Evolutionary conservation across 1,140 invertebrate genomes (phyloP), one percentile per base, ranked within the genome.

Genomic region (Nasonia vitripennis): DNA sequence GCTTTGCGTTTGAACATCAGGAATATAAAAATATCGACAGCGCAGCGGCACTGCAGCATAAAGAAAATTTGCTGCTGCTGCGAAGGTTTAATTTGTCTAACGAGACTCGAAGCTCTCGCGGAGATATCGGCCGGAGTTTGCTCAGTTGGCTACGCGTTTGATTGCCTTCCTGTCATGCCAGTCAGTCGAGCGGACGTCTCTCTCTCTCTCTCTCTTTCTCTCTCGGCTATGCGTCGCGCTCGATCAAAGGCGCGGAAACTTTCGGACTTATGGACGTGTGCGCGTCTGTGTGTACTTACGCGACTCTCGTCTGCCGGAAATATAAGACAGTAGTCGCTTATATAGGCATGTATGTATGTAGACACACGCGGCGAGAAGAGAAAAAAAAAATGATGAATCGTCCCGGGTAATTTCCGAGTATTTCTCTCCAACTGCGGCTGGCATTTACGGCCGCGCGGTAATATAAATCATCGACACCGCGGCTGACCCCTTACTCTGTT

Each of bases 401-500:
- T 55, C 1, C 9, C 41, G 41, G 41, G 20, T 62, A 62, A 17
- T 17, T 62, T 62, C 6, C 1, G 55, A 62, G 55, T 62, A 7
- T 62, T n/a, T 20, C 2, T 7, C 17, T 62, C 6, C 9, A 3
- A 37, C 41, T 81, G 80, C 70, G 7, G 6, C 12, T 73, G 80
- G 80, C 80, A n/a, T 81, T 81, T 74, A 74, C 80, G 68, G 68
- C 80, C 80, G 41, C 10, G 9, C 41, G 5, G 45, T 27, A 55
- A 74, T 74, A 55, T 81, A 81, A 81, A 81, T 81, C 80, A 81
- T 81, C 14, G 34, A 51, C 41, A 74, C n/a, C 34, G 37, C 37
- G 41, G 41, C 41, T 45, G 41, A 45, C 55, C 55, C 55, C 55
- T 62, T 51, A 7, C 11, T 71, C 70, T n/a, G 67, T 34, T 73